phyloP scores from a whole-genome alignment of 2,888 invertebrate genomes.

The Eudemis profundana region DNA sequence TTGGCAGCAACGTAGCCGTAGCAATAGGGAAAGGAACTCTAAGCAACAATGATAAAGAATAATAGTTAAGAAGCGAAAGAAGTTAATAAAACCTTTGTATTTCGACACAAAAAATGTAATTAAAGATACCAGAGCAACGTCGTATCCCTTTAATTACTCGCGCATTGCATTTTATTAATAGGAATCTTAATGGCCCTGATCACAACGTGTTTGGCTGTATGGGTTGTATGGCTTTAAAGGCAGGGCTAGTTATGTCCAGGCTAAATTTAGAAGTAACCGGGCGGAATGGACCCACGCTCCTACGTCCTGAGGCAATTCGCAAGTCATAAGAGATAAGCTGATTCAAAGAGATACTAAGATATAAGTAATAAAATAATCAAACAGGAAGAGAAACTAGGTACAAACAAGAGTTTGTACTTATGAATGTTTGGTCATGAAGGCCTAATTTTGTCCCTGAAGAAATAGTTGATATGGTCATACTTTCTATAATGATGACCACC shows the following conservation, averaged over 20 bases:
- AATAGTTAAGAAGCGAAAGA: not conserved
- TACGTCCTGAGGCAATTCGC: slow-evolving; percentile 44
- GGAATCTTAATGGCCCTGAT: slow-evolving; percentile 31
- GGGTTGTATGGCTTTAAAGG: slow-evolving; percentile 58
- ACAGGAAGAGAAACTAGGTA: not conserved
- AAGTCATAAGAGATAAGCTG: slow-evolving; percentile 18
- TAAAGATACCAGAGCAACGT: slow-evolving; percentile 28
- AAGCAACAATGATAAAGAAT: not conserved
- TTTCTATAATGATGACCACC: too few relatives aligned
- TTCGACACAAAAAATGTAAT: slow-evolving; percentile 16
- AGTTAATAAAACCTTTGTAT: not conserved
- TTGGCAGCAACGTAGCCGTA: too few relatives aligned
- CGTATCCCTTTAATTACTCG: slow-evolving; percentile 19
- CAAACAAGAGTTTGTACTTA: too few relatives aligned
- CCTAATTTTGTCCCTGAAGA: too few relatives aligned
- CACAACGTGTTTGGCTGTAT: slow-evolving; percentile 28
- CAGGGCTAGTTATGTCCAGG: slow-evolving; percentile 65
- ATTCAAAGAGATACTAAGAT: not conserved
- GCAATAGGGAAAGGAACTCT: not conserved
- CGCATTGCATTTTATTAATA: slow-evolving; percentile 31
- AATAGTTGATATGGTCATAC: too few relatives aligned
- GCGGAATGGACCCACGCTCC: slow-evolving; percentile 61
- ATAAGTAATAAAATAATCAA: too few relatives aligned
- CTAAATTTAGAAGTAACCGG: slow-evolving; percentile 73
- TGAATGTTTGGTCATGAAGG: too few relatives aligned